These are phyloP conservation scores for Dendrocincla fuliginosa DNA, from an alignment of 2,797 vertebrate species.

Conservation along the genomic window DNA sequence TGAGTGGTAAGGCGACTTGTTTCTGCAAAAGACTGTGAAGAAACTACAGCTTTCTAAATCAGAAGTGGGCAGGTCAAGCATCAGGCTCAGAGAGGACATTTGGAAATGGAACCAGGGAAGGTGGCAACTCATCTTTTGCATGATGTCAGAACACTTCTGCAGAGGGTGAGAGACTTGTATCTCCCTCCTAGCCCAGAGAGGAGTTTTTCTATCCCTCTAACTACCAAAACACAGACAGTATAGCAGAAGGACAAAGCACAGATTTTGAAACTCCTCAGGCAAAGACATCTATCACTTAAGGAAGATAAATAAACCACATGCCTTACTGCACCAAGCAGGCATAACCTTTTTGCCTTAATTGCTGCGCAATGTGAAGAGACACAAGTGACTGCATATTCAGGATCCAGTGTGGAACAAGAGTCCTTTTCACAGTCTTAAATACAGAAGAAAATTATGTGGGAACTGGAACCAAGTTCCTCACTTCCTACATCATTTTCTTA, in stretches of 20 bases:
- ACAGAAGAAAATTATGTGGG: accelerated
- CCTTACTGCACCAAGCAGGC: background rate
- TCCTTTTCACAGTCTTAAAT: background rate
- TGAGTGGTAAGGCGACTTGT: background rate
- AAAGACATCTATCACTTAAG: background rate
- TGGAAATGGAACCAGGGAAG: background rate
- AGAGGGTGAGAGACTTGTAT: background rate
- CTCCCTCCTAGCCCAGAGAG: background rate
- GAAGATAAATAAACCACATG: background rate
- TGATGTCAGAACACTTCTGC: background rate
- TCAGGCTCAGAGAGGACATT: background rate
- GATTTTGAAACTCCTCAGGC: background rate
- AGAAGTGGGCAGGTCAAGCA: background rate
- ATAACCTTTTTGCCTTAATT: background rate
- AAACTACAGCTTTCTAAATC: background rate
- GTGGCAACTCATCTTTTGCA: background rate
- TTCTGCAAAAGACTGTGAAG: background rate
- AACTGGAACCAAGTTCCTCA: background rate
- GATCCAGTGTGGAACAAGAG: background rate
- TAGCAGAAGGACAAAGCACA: background rate
- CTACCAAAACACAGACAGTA: background rate
- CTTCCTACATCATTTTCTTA: background rate
- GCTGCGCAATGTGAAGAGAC: background rate
- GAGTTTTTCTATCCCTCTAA: background rate
- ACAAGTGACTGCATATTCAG: background rate